Percentiles rank a stretch among this genome's conserved stretches.
Evolutionary conservation across 2,888 invertebrate genomes (phyloP).

Genomic region (Zaprionus obscuricornis): DNA sequence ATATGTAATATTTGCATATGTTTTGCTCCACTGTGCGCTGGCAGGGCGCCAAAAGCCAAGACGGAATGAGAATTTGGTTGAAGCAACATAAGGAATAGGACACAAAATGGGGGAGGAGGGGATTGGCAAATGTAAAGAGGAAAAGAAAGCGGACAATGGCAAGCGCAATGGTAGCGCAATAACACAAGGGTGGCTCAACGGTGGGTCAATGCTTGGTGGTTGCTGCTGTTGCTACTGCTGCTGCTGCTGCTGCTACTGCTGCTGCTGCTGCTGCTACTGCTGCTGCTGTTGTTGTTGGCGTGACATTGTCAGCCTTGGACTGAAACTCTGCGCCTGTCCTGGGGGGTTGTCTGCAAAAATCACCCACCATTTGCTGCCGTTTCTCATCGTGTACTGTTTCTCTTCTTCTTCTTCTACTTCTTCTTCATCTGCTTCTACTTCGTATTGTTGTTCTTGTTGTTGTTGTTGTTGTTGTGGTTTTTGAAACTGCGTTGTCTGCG

Average conservation of each 20-base stretch:
- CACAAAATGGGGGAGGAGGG: neutral
- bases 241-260: neutral
- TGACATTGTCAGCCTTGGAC: slow-evolving; percentile 57
- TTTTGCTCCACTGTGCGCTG: slow-evolving; percentile 46
- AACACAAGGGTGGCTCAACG: slow-evolving; percentile 73
- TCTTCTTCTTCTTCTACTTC: neutral
- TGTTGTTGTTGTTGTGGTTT: slow-evolving; percentile 39
- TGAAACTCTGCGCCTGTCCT: slow-evolving; percentile 31
- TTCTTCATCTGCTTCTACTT: neutral
- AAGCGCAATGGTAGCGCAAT: slow-evolving; percentile 64
- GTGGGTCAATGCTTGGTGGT: slow-evolving; percentile 65
- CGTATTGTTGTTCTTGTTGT: slow-evolving; percentile 14
- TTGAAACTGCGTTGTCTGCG: slow-evolving; percentile 45
- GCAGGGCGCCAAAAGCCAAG: slow-evolving; percentile 59
- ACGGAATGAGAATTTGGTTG: slow-evolving; percentile 38
- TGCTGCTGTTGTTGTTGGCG: slow-evolving; percentile 38
- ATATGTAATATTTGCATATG: neutral
- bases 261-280: slow-evolving; percentile 8
- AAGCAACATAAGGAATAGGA: slow-evolving; percentile 27
- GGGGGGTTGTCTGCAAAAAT: slow-evolving; percentile 65
- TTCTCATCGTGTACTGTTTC: too few relatives aligned
- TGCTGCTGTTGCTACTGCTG: slow-evolving; percentile 29
- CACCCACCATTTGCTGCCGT: slow-evolving; percentile 62
- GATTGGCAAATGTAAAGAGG: too few relatives aligned
- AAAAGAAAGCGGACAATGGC: slow-evolving; percentile 60